Evolutionary conservation across 2,888 invertebrate genomes (phyloP).

Genomic region (Deilephila elpenor): DNA sequence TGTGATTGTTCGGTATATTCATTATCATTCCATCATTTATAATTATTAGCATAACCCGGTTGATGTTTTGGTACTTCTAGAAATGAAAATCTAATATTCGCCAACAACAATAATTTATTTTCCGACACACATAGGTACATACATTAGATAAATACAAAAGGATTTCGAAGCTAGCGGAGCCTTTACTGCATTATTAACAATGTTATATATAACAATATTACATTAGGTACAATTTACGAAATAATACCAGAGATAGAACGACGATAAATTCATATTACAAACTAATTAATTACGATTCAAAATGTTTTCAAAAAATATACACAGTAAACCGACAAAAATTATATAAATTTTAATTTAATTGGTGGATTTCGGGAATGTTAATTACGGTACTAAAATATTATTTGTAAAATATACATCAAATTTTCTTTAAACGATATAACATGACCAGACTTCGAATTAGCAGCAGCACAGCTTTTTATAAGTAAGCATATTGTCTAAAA

Average conservation of each 20-base stretch:
- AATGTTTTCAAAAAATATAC: slow-evolving; percentile 1
- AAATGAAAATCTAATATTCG: slow-evolving; percentile 40
- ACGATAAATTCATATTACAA: background rate
- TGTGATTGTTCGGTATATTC: too few relatives aligned
- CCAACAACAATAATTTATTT: slow-evolving; percentile 84
- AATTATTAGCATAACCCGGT: too few relatives aligned
- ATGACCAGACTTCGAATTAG: background rate
- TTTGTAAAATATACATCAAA: too few relatives aligned
- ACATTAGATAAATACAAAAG: slow-evolving; percentile 62
- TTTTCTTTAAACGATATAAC: background rate
- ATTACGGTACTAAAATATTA: background rate
- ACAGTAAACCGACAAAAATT: slow-evolving; percentile 10
- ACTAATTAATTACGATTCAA: background rate
- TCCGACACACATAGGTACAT: slow-evolving; percentile 71
- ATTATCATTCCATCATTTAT: too few relatives aligned
- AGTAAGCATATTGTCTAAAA: background rate
- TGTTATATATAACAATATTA: slow-evolving; percentile 30
- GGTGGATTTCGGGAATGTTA: background rate
- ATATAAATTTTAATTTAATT: background rate
- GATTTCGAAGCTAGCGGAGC: slow-evolving; percentile 74
- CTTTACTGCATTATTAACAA: slow-evolving; percentile 41
- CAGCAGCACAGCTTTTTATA: background rate
- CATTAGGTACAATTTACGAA: slow-evolving; percentile 21
- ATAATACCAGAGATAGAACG: slow-evolving; percentile 12
- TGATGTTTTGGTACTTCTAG: background rate